Base-by-base conservation (phyloP, 2,113 vertebrate species). In the Crotalus helleri region DNA sequence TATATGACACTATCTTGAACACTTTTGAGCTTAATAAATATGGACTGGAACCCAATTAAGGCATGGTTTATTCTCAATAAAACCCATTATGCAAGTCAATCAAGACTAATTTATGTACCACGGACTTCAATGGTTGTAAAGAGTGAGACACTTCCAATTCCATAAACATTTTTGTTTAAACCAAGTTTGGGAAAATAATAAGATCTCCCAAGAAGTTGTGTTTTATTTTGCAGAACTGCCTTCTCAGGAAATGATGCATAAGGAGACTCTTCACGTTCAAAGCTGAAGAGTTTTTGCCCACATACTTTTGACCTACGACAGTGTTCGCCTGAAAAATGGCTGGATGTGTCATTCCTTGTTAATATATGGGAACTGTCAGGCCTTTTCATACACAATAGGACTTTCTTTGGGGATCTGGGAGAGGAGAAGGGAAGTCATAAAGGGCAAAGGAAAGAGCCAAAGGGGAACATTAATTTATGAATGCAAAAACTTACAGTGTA, bases 401-500 rank as follows among this genome's bases (percentile, higher is more conserved):
- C 96, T 96, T 93, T 98, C 97, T 97, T 97, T 95, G 94, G 96
- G 95, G 92, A 95, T 94, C 93, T 58, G 91, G 94, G 89, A 91
- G 94, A 93, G 10, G 87, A 96, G 95, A 95, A 91, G 95, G 97
- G 93, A 97, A 97, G 97, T 98, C 97, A 96, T 92, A 94, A 95
- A 96, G 95, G 95, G 96, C 96, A 97, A 88, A 94, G 93, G 94
- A 91, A 94, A 92, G 95, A 96, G 94, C 96, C 95, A 96, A 97
- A 95, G 92, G 96, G 95, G 95, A 95, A 94, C 90, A 93, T 93
- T 93, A 92, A 92, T 96, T 98, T 97, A 96, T 96, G 97, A 98
- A 97, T 97, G 93, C 92, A 96, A 97, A 81, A 98, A 97, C 95
- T 96, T 97, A 97, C 96, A 97, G 97, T 96, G 96, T 93, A 90